Evolutionary conservation across 2,797 vertebrate genomes (phyloP).

Genomic region (Xenops minutus): DNA sequence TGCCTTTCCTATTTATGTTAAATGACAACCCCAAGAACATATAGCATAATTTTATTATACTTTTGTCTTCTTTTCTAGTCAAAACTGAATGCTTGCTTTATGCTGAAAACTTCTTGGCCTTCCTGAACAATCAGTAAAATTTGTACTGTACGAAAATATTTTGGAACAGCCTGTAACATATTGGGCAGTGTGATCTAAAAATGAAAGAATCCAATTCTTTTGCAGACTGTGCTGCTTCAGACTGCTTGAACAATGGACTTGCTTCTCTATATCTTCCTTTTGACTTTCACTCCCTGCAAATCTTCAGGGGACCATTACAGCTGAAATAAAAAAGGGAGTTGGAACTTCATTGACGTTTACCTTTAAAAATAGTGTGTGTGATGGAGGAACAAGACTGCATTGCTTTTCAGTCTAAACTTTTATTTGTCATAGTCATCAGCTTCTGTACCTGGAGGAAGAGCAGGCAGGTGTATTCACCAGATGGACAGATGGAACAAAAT

Average conservation of each 20-base stretch:
- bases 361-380: constrained; percentile 19
- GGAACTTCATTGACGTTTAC: not conserved
- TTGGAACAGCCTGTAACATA: not conserved
- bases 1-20: not conserved
- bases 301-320: not conserved
- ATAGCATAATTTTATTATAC: not conserved
- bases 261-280: constrained; percentile 1
- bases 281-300: constrained; percentile 33
- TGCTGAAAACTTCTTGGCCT: not conserved
- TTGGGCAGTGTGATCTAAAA: not conserved
- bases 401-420: constrained; percentile 25
- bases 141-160: not conserved
- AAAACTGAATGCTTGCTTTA: not conserved
- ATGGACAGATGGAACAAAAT: constrained; percentile 47
- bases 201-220: not conserved
- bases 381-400: not conserved
- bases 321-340: not conserved
- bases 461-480: constrained; percentile 43
- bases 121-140: not conserved
- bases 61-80: not conserved
- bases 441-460: not conserved
- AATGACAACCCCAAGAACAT: not conserved
- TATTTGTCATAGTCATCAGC: constrained; percentile 32
- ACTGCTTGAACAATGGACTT: not conserved
- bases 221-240: not conserved